Evolutionary conservation across 2,113 vertebrate genomes (phyloP).

Genomic region (Mesembrinibis cayennensis): DNA sequence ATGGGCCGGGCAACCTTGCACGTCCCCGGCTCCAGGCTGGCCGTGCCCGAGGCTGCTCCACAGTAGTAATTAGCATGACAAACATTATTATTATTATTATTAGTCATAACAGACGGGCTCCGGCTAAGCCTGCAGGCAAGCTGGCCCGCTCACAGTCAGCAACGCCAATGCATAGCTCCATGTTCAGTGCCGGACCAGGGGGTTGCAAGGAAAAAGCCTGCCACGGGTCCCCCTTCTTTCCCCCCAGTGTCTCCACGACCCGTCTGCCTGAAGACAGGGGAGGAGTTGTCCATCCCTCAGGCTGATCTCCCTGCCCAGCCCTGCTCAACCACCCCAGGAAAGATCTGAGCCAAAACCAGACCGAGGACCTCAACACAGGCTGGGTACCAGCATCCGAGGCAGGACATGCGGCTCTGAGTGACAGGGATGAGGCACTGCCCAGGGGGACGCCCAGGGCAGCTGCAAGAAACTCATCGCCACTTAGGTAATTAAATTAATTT

Average conservation of each 20-base stretch:
- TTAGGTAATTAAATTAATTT: conserved; percentile 67
- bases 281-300: background rate
- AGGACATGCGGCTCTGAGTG: background rate
- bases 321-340: background rate
- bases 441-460: background rate
- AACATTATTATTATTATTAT: conserved; percentile 12
- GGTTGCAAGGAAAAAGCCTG: background rate
- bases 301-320: background rate
- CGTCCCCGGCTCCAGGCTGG: background rate
- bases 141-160: background rate
- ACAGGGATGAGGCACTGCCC: background rate
- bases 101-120: background rate
- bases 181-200: background rate
- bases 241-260: background rate
- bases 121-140: background rate
- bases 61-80: conserved; percentile 42
- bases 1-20: background rate
- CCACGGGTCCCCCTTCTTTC: background rate
- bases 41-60: background rate
- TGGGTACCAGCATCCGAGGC: background rate
- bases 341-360: background rate
- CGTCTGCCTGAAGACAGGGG: background rate
- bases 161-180: background rate
- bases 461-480: background rate
- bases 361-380: background rate